phyloP scores from a whole-genome alignment of 2,888 invertebrate species.

The Zaprionus obscuricornis region DNA sequence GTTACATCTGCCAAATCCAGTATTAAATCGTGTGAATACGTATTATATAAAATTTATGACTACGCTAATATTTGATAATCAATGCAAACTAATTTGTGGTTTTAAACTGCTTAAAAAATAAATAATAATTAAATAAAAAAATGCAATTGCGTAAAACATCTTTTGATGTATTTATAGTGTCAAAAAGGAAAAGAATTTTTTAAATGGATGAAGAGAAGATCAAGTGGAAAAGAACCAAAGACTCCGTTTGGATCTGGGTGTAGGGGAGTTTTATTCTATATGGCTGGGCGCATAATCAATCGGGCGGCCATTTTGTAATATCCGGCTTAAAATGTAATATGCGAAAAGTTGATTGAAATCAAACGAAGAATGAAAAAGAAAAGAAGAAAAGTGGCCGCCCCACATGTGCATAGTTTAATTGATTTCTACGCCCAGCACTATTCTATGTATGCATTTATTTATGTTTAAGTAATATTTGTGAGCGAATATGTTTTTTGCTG shows the following conservation, averaged over 20 bases:
- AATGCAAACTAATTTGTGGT: too few species aligned
- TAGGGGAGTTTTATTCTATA: slow-evolving; percentile 44
- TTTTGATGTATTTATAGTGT: too few species aligned
- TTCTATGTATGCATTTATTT: slow-evolving; percentile 11
- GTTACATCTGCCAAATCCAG: too few species aligned
- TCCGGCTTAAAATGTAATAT: slow-evolving; percentile 74
- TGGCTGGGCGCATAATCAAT: slow-evolving; percentile 56
- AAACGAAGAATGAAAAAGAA: slow-evolving; percentile 21
- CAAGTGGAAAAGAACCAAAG: too few species aligned
- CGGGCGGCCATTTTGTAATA: slow-evolving; percentile 66
- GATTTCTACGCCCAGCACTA: slow-evolving; percentile 42
- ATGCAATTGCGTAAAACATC: too few species aligned
- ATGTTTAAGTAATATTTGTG: slow-evolving; percentile 4
- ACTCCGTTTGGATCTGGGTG: background rate
- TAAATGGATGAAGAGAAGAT: background rate
- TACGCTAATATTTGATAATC: too few species aligned
- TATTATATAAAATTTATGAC: too few species aligned
- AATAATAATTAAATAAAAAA: too few species aligned
- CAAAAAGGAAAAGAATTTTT: too few species aligned
- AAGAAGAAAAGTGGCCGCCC: background rate
- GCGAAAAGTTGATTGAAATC: slow-evolving; percentile 51
- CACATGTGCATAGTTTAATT: slow-evolving; percentile 61
- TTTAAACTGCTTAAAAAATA: too few species aligned
- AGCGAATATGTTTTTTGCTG: background rate
- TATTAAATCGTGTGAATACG: too few species aligned